Base-by-base conservation (phyloP, 1,140 invertebrate genomes). In the Melitaea cinxia region DNA sequence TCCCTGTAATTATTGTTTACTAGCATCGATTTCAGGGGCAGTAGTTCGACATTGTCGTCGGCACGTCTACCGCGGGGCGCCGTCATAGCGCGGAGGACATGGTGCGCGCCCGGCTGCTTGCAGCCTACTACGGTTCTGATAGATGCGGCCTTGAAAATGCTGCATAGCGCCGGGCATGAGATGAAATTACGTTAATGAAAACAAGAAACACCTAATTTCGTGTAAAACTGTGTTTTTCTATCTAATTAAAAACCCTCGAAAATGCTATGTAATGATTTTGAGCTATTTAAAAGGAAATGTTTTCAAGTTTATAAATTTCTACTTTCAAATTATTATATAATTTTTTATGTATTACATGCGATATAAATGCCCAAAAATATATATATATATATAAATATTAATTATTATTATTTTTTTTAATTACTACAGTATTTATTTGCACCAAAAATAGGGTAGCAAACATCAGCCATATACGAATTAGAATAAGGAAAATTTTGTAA, bases 91-190 rank as follows among this genome's bases (percentile, higher is more conserved):
- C 54, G 70, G 62, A 56, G 62, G 12, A 60, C 87, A 85, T 85
- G 76, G 83, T 80, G 87, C 66, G 65, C 54, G 75, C 75, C 66
- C 66, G 82, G 77, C 83, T 72, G 85, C 82, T 77, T 80, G 79
- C 83, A 83, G 83, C 82, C 83, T 68, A 89, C 84, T 88, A 69
- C 65, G 59, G 14, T 56, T 65, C 66, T 72, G 80, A 78, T 66
- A 85, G 75, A 78, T 78, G 37, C 78, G 80, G 69, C 86, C 86
- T 86, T 89, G 86, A 89, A 89, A 87, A 85, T 79, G 78, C 78
- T 87, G 86, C 86, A 89, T 75, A 65, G 75, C 78, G 82, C 78
- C 68, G 77, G 62, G 55, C 56, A 15, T 42, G 61, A 73, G 65
- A 76, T 62, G 28, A 65, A 55, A 58, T 56, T 61, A 61, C 37